phyloP scores from a whole-genome alignment of 2,113 vertebrate species.

The Catharus fuscescens region DNA sequence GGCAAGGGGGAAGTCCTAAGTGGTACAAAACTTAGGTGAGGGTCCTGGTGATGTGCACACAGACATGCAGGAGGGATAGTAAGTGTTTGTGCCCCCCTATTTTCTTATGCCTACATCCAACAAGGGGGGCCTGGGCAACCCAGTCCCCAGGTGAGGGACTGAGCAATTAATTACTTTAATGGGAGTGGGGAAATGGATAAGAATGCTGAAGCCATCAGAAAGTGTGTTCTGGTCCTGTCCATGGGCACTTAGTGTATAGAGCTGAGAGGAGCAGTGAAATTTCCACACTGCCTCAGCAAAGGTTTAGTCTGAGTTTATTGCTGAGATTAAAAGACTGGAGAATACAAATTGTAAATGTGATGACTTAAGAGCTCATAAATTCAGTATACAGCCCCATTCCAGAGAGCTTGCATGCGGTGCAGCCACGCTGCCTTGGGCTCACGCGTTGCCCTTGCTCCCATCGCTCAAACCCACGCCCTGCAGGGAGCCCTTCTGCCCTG shows the following conservation, averaged over 20 bases:
- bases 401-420: background rate
- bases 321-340: conserved; percentile 38
- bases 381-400: background rate
- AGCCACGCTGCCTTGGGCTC: background rate
- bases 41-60: background rate
- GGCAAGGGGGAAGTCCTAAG: background rate
- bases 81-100: background rate
- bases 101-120: background rate
- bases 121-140: background rate
- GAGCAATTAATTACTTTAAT: background rate
- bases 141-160: background rate
- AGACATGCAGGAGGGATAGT: background rate
- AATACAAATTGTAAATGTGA: conserved; percentile 49
- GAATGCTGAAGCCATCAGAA: background rate
- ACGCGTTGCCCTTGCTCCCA: fast-evolving
- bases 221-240: background rate
- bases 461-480: background rate
- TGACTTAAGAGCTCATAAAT: conserved; percentile 64
- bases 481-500: background rate
- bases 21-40: background rate
- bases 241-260: background rate
- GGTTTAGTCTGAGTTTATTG: conserved; percentile 38
- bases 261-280: background rate
- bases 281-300: background rate
- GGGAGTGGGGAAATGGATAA: background rate